Evolutionary conservation across 2,888 invertebrate species (phyloP).

Genomic region (Trissonchulus latispiculum): DNA sequence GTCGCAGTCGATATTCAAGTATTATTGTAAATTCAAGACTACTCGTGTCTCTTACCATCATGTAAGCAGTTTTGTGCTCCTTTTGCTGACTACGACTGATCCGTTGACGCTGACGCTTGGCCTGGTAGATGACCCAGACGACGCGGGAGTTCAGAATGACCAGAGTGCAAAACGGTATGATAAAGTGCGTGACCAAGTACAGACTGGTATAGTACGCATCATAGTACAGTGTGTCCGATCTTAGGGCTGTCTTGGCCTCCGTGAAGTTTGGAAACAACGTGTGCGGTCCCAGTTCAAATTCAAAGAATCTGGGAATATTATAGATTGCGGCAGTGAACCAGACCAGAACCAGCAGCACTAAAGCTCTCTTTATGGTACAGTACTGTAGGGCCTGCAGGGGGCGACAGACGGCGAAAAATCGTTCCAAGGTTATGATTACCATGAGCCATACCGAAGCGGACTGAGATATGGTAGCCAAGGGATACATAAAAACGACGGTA

Average conservation of each 20-base stretch:
- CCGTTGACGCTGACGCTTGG: neutral
- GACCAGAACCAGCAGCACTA: neutral
- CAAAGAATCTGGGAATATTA: conserved; percentile 11
- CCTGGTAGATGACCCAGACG: neutral
- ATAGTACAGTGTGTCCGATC: conserved; percentile 1
- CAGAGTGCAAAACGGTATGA: neutral
- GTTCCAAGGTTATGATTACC: conserved; percentile 10
- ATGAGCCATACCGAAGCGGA: conserved; percentile 13
- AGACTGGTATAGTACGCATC: conserved; percentile 10
- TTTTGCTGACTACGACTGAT: conserved; percentile 5
- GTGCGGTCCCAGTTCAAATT: neutral
- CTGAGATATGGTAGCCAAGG: conserved; percentile 8
- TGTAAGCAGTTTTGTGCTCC: conserved; percentile 7
- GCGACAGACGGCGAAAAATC: conserved; percentile 5
- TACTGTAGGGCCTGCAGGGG: conserved; percentile 14
- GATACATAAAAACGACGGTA: conserved; percentile 16
- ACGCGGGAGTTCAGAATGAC: conserved; percentile 1
- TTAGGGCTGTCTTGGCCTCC: neutral
- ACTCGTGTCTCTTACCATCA: conserved; percentile 17
- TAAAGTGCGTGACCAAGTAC: conserved; percentile 7
- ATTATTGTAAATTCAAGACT: too few species aligned
- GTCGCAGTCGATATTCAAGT: too few species aligned
- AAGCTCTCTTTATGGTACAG: conserved; percentile 11
- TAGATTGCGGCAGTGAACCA: neutral
- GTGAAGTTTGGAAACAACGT: neutral